Base-by-base conservation (phyloP, 2,888 invertebrate genomes). In the Arrhopalites spinosus region DNA sequence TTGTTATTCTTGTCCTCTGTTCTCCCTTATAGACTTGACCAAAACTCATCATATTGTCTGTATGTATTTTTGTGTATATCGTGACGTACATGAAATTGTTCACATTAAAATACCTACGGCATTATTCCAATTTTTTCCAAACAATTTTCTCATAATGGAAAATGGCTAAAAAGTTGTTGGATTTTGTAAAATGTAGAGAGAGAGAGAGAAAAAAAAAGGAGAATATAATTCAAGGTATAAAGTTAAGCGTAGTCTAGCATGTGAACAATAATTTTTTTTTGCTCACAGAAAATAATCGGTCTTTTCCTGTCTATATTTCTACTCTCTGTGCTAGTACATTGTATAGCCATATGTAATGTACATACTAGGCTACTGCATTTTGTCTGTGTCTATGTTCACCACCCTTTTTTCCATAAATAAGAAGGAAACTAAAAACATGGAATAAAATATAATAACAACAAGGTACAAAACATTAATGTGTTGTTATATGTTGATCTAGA, bases 301-400 rank as follows among this genome's bases (percentile, higher is more conserved):
- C 66, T 66, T 23, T 66, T 66, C 66, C 66, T 66, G 66, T 66
- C 66, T 43, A n/a, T 45, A 66, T 66, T 66, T 23, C 66, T 61
- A 61, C 61, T 7, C 36, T 7, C 36, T 36, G 11, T 36, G 11
- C 11, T 23, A 8, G 36, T 53, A 53, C n/a, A 53, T 20, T 17
- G 36, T 36, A 20, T 17, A 53, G n/a, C 20, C 27, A 63, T 29
- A 66, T 20, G 17, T 17, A 66, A 23, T 36, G 66, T 66, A 45
- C 66, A 66, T 45, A 43, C 17, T 66, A 59, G 11, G 17, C 59
- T 23, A 36, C 11, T 36, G 5, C 36, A 36, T 36, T 11, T 36
- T 36, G 3, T 36, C 36, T 36, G 36, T 36, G 36, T 36, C 36
- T 11, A 36, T n/a, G 11, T 47, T 47, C 15, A 47, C 15, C 15